Evolutionary conservation across 2,888 invertebrate species (phyloP).

Genomic region (Drosophila paracracens): DNA sequence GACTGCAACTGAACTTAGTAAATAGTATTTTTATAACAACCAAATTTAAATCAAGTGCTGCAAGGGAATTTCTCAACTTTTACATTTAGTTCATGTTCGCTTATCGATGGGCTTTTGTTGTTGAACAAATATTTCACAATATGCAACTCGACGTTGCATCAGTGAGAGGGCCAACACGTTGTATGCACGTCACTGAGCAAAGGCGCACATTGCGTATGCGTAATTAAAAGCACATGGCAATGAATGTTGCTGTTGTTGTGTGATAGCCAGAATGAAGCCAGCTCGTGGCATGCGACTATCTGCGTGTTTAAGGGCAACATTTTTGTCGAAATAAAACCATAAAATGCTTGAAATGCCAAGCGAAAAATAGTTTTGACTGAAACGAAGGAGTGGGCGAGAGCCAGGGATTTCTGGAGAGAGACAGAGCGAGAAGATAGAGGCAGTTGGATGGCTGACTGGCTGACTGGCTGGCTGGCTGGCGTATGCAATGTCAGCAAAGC

Average conservation of each 20-base stretch:
- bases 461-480: slow-evolving; percentile 9
- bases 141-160: not conserved
- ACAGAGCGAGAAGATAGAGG: not conserved
- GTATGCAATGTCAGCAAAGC: slow-evolving; percentile 72
- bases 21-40: not conserved
- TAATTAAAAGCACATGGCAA: slow-evolving; percentile 65
- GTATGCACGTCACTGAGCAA: not conserved
- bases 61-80: not conserved
- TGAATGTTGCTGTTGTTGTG: slow-evolving; percentile 47
- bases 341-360: slow-evolving; percentile 79
- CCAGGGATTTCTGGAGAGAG: not conserved
- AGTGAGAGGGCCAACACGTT: not conserved
- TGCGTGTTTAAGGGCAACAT: slow-evolving; percentile 74
- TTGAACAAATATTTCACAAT: slow-evolving; percentile 28
- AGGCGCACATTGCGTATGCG: slow-evolving; percentile 50
- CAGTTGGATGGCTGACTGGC: slow-evolving; percentile 5
- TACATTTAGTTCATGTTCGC: not conserved
- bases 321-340: slow-evolving; percentile 79
- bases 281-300: slow-evolving; percentile 67
- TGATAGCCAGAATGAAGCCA: slow-evolving; percentile 45
- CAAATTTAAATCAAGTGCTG: not conserved
- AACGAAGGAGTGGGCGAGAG: slow-evolving; percentile 1
- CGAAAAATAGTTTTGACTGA: slow-evolving; percentile 79
- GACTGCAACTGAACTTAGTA: not conserved
- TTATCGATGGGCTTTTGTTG: slow-evolving; percentile 16